Evolutionary conservation across 2,797 vertebrate genomes (phyloP), one percentile per base, ranked within the genome.

Genomic region (Lindbergichthys nudifrons): DNA sequence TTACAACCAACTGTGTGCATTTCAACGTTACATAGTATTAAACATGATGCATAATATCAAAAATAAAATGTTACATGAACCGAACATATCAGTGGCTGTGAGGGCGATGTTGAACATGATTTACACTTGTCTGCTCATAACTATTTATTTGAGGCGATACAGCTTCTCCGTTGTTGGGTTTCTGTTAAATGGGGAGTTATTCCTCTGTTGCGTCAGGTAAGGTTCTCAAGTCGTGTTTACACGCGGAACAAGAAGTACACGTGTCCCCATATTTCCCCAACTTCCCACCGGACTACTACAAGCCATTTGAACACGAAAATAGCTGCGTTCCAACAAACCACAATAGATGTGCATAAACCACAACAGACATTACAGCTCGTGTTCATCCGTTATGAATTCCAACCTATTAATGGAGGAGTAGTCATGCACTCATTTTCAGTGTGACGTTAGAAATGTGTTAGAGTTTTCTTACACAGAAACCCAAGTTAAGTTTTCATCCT

Each of bases 401-500:
- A 41, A 77, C 70, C 59, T 80, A 75, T 82, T 80, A 87, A 88
- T 84, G 50, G 60, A 77, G 62, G 73, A 83, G 47, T 79, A 19
- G 63, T 81, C 56, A 30, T 42, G 63, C 70, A 62, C 53, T 79
- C 47, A 75, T 86, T 78, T 78, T 79, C 61, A 69, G 12, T 52
- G 60, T 47, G 69, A 59, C 74, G 50, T 70, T 81, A 64, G 65
- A 45, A 75, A 86, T 86, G 75, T 85, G 82, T 13, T 62, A 70
- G 83, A 87, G 75, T 87, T 83, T 83, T 80, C 59, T 65, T 65
- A 60, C 70, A 83, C 62, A 69, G 68, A 87, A 81, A 83, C 36
- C 56, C 50, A 73, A 86, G 73, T 82, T 82, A 81, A 89, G 79
- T 88, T 92, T 86, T 86, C 86, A 90, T 89, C 77, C 79, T 72